These are phyloP conservation scores for Enteromius argenteus DNA, from an alignment of 2,797 vertebrate genomes.

Conservation along the genomic window DNA sequence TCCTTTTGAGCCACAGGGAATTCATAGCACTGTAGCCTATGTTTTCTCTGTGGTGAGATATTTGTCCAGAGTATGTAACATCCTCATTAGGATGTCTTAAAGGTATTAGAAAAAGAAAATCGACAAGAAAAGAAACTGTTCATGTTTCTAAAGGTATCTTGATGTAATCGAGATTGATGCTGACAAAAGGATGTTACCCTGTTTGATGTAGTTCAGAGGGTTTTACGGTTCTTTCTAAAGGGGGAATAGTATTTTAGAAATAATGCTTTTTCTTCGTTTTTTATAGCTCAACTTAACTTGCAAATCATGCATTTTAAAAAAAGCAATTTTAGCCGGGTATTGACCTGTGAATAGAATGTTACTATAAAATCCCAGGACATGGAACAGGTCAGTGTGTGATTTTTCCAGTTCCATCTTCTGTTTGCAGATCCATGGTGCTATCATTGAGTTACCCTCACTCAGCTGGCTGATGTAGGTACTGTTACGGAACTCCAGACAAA, in stretches of 20 bases:
- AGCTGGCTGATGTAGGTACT: slow-evolving; percentile 86
- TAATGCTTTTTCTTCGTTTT: slow-evolving; percentile 91
- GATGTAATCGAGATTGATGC: slow-evolving; percentile 92
- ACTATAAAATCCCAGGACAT: slow-evolving; percentile 88
- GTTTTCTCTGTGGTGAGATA: slow-evolving; percentile 86
- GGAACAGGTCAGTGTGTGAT: slow-evolving; percentile 88
- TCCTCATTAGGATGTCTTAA: slow-evolving; percentile 91
- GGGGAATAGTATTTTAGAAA: slow-evolving; percentile 92
- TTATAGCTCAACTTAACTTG: slow-evolving; percentile 95
- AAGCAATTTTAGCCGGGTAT: slow-evolving; percentile 97
- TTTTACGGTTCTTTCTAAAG: slow-evolving; percentile 87
- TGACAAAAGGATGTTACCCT: slow-evolving; percentile 81
- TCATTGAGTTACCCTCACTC: slow-evolving; percentile 90
- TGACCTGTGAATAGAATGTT: slow-evolving; percentile 98
- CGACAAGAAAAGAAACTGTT: slow-evolving; percentile 83
- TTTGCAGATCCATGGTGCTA: slow-evolving; percentile 96
- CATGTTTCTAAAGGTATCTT: slow-evolving; percentile 86
- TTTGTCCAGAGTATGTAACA: slow-evolving; percentile 84
- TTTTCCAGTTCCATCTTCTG: slow-evolving; percentile 84
- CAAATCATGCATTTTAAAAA: slow-evolving; percentile 87
- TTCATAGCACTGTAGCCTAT: slow-evolving; percentile 83
- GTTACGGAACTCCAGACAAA: slow-evolving; percentile 78
- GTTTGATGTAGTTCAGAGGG: slow-evolving; percentile 88
- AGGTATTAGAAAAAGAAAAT: slow-evolving; percentile 87
- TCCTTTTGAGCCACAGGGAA: slow-evolving; percentile 89